A percentile compares a stretch with the other conserved stretches of the same genome.
These are phyloP conservation scores for Sturmia bella DNA, from an alignment of 2,888 invertebrate species.

Conservation along the genomic window DNA sequence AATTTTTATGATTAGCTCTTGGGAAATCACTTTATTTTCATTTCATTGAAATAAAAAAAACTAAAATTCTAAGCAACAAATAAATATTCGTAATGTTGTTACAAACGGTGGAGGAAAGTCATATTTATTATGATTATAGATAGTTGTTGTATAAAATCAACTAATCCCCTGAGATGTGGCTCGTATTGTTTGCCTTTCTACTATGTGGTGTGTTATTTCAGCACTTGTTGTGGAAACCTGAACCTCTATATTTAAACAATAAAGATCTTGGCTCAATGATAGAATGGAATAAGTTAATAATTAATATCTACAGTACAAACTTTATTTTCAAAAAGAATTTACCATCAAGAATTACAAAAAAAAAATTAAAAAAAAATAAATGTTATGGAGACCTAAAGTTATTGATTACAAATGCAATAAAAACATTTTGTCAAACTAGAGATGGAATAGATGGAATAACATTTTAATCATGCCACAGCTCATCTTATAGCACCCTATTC, in stretches of 20 bases:
- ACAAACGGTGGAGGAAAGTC: conserved; percentile 54
- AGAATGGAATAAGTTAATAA: neutral
- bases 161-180: conserved; percentile 25
- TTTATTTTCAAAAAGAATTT: neutral
- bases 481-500: no score
- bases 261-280: conserved; percentile 56
- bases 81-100: conserved; percentile 7
- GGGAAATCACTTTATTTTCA: conserved; percentile 44
- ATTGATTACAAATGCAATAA: no score
- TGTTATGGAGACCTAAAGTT: no score
- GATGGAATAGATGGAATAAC: no score
- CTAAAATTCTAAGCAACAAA: neutral
- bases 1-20: conserved; percentile 62
- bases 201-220: conserved; percentile 18
- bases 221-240: conserved; percentile 30
- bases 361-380: no score
- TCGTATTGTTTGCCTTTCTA: neutral
- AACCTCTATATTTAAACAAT: conserved; percentile 52
- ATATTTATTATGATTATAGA: conserved; percentile 34
- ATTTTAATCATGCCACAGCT: no score
- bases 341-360: no score
- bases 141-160: neutral
- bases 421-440: no score
- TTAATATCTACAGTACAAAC: no score
- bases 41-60: neutral